Evolutionary conservation across 1,140 invertebrate species (phyloP).

Genomic region (Hycleus phaleratus): DNA sequence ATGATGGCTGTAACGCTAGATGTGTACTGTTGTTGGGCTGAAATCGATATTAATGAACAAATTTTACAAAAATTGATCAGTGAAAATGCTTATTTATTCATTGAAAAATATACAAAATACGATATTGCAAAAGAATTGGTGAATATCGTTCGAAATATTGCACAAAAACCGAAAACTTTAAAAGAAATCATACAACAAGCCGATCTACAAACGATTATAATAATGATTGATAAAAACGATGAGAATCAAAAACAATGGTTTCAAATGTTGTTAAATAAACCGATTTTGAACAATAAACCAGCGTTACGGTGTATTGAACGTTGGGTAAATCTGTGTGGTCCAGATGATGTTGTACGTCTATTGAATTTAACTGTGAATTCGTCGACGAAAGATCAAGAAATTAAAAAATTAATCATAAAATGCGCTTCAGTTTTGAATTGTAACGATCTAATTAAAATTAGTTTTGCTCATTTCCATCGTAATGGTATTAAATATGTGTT

Average conservation of each 20-base stretch:
- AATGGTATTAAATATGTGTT: slow-evolving; percentile 24
- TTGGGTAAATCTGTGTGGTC: slow-evolving; percentile 30
- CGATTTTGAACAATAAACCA: slow-evolving; percentile 27
- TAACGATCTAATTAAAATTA: slow-evolving; percentile 20
- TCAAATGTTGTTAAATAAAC: slow-evolving; percentile 26
- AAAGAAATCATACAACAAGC: slow-evolving; percentile 29
- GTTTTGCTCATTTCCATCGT: slow-evolving; percentile 24
- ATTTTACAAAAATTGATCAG: slow-evolving; percentile 29
- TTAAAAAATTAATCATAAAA: slow-evolving; percentile 29
- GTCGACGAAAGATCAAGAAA: slow-evolving; percentile 7
- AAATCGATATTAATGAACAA: slow-evolving; percentile 27
- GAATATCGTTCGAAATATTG: slow-evolving; percentile 26
- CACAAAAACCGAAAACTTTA: slow-evolving; percentile 33
- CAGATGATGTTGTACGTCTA: slow-evolving; percentile 24
- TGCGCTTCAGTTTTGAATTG: slow-evolving; percentile 27
- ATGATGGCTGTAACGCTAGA: slow-evolving; percentile 31
- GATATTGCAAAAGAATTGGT: slow-evolving; percentile 30
- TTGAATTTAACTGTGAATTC: slow-evolving; percentile 16
- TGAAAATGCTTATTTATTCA: slow-evolving; percentile 27
- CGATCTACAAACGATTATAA: slow-evolving; percentile 27
- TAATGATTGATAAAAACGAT: slow-evolving; percentile 27
- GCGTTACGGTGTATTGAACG: slow-evolving; percentile 27
- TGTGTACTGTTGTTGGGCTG: slow-evolving; percentile 34
- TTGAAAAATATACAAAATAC: slow-evolving; percentile 32
- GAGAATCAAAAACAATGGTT: slow-evolving; percentile 35